These are phyloP conservation scores for Leucoraja ocellata DNA, from an alignment of 2,797 vertebrate genomes.

Conservation along the genomic window DNA sequence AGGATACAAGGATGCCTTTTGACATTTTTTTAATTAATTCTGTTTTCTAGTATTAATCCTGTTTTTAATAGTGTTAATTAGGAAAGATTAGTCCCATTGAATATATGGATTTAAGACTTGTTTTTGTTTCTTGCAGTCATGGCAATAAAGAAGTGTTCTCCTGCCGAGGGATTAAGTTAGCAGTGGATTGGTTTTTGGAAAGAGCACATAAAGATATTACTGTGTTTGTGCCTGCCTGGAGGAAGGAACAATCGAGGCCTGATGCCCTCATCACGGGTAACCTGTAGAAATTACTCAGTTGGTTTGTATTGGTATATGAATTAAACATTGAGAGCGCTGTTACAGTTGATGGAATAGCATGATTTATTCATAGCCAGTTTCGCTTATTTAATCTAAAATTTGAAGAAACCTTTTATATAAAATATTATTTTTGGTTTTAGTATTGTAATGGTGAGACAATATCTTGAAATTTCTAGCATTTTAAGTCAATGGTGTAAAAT, in stretches of 20 bases:
- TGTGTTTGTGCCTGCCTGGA: slow-evolving; percentile 90
- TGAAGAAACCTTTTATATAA: neutral
- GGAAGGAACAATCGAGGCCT: slow-evolving; percentile 88
- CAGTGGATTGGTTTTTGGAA: slow-evolving; percentile 90
- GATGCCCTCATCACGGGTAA: slow-evolving; percentile 87
- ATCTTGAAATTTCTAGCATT: neutral
- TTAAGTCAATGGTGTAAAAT: neutral
- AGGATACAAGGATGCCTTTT: neutral
- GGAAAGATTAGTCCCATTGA: neutral
- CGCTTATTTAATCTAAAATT: neutral
- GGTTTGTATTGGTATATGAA: neutral
- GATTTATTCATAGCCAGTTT: neutral
- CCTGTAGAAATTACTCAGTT: slow-evolving; percentile 3
- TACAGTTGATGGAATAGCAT: neutral
- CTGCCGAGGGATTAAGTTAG: slow-evolving; percentile 87
- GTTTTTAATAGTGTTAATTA: neutral
- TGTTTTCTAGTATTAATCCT: neutral
- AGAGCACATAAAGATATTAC: slow-evolving; percentile 83
- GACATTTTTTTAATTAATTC: neutral
- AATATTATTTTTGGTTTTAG: neutral
- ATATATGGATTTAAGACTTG: neutral
- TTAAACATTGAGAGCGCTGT: slow-evolving; percentile 29
- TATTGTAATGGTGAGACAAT: neutral
- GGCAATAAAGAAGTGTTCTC: slow-evolving; percentile 96
- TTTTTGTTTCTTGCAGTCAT: slow-evolving; percentile 63